phyloP scores from a whole-genome alignment of 2,888 invertebrate species.

The Branchellion lobata region DNA sequence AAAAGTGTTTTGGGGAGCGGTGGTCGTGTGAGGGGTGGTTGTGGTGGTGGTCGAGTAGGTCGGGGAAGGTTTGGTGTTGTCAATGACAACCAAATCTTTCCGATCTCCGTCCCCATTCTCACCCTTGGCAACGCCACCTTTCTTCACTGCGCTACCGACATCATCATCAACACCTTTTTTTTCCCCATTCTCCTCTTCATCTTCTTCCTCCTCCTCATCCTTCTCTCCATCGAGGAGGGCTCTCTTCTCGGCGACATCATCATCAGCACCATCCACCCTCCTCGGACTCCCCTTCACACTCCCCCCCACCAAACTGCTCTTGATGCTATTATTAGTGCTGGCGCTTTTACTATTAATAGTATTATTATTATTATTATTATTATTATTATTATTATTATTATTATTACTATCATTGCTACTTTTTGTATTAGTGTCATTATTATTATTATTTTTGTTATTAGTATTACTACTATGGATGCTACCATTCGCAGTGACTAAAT shows the following conservation, averaged over 20 bases:
- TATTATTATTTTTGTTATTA: not conserved
- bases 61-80: too few relatives aligned
- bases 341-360: not conserved
- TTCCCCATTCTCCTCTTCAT: not conserved
- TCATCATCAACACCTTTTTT: not conserved
- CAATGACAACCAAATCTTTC: too few relatives aligned
- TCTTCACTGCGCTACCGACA: not conserved
- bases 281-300: not conserved
- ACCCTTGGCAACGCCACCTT: not conserved
- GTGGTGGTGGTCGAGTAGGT: not conserved
- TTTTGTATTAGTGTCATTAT: not conserved
- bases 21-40: not conserved
- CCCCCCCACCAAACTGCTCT: not conserved
- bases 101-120: not conserved
- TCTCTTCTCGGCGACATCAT: too few relatives aligned
- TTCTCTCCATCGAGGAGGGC: not conserved
- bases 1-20: not conserved
- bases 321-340: not conserved
- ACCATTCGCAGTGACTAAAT: too few relatives aligned
- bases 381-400: not conserved
- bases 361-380: slow-evolving; percentile 10
- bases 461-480: not conserved
- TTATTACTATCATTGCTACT: not conserved
- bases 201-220: slow-evolving; percentile 5
- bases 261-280: not conserved